Conservation (phyloP, 1,140 invertebrate species). For the Oscheius sp. region DNA sequence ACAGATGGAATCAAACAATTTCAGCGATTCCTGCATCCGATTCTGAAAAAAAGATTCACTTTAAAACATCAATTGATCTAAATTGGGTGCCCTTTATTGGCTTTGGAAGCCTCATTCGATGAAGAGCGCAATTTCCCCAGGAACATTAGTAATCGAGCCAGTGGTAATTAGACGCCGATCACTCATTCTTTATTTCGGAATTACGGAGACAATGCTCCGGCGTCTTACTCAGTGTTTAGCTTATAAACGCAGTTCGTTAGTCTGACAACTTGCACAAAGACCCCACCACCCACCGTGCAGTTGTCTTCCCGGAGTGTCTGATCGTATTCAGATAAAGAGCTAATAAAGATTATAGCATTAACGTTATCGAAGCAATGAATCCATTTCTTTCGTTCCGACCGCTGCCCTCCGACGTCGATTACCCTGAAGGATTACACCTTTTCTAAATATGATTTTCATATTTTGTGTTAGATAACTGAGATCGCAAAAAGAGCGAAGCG, state of each 20-base stretch:
- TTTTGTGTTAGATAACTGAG: too few relatives aligned
- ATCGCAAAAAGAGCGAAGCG: neutral
- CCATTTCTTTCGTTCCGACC: slow-evolving; percentile 79
- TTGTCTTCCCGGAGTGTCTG: slow-evolving; percentile 64
- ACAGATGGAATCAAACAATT: slow-evolving; percentile 61
- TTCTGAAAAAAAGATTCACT: slow-evolving; percentile 52
- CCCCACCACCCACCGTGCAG: slow-evolving; percentile 52
- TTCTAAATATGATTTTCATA: too few relatives aligned
- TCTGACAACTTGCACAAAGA: too few relatives aligned
- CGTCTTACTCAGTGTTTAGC: too few relatives aligned
- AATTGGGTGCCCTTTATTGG: too few relatives aligned
- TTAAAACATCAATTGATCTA: too few relatives aligned
- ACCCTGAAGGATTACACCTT: slow-evolving; percentile 57
- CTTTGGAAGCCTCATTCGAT: too few relatives aligned
- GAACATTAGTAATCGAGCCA: too few relatives aligned
- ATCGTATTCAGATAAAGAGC: slow-evolving; percentile 64
- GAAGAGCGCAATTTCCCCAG: too few relatives aligned
- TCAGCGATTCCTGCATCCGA: slow-evolving; percentile 61
- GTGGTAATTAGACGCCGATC: too few relatives aligned
- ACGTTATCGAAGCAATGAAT: slow-evolving; percentile 67
- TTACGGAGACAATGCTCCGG: neutral
- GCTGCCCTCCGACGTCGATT: slow-evolving; percentile 70
- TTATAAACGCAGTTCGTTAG: too few relatives aligned
- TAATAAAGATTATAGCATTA: slow-evolving; percentile 65
- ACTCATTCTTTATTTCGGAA: neutral